Evolutionary conservation across 2,797 vertebrate species (phyloP), one percentile per base, ranked within the genome.

Genomic region (Galago senegalensis): DNA sequence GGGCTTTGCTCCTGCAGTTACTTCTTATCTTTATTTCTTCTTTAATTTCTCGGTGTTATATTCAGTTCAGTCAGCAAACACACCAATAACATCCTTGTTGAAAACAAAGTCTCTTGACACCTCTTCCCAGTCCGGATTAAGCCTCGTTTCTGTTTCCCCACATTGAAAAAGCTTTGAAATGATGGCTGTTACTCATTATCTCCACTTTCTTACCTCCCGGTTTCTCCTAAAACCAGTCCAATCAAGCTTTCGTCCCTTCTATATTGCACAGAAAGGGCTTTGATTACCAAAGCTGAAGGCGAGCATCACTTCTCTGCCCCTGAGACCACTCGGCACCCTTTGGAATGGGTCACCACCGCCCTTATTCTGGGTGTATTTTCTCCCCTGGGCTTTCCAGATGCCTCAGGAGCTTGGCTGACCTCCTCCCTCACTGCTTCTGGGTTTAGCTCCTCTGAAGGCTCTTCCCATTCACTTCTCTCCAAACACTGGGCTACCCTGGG

Each of bases 21-120:
- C 61, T 20, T 65, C 31, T 1, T 75, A 37, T 79, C 23, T 87
- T 65, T 34, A 29, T 65, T 60, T 84, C 34, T 75, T 84, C 72
- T 25, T 91, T 79, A 37, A 70, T 85, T 49, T 91, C 49, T 56
- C 43, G 65, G 49, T n/a, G 73, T 92, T 56, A 27, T 3, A 21
- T 70, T 88, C 49, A 40, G 84, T 80, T 84, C 34, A 84, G 31
- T 58, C 25, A 69, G 58, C 63, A 73, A 91, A 92, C 20, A 83
- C 73, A 53, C 56, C 34, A 23, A 14, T 63, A 61, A 29, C 16
- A 69, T 46, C 31, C 13, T 27, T 1, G 11, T 67, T 70, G 69
- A 85, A 60, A 60, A 85, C 8, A 17, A 69, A 69, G 31, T 61
- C 8, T 82, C 61, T 77, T 14, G 25, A 84, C 27, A n/a, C 20